phyloP scores from a whole-genome alignment of 2,113 vertebrate genomes.

The Girardinichthys multiradiatus region DNA sequence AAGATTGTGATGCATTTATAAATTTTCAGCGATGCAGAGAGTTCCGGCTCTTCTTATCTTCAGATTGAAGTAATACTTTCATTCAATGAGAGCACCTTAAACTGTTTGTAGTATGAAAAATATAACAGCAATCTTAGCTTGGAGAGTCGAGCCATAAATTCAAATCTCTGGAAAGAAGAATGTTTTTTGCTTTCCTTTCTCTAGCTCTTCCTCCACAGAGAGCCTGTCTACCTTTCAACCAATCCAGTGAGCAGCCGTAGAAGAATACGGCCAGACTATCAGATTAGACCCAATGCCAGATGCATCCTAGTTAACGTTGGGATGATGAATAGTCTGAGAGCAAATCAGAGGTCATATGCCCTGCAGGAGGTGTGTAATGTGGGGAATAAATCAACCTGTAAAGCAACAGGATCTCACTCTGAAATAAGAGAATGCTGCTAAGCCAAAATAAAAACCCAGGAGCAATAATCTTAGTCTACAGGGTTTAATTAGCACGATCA shows the following conservation, averaged over 20 bases:
- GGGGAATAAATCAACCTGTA: conserved; percentile 44
- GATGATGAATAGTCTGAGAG: conserved; percentile 48
- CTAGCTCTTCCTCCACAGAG: conserved; percentile 18
- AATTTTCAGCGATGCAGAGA: too few relatives aligned
- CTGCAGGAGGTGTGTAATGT: conserved; percentile 36
- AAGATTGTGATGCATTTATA: too few relatives aligned
- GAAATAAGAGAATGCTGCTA: too few relatives aligned
- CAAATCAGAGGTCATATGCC: conserved; percentile 58
- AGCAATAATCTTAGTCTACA: too few relatives aligned
- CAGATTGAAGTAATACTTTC: not conserved
- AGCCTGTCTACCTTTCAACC: conserved; percentile 31
- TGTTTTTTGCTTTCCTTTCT: conserved; percentile 17
- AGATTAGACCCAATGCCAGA: conserved; percentile 55
- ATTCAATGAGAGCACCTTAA: conserved; percentile 25
- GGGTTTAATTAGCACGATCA: too few relatives aligned
- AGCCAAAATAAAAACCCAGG: not conserved
- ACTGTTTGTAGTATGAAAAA: not conserved
- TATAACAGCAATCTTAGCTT: conserved; percentile 21
- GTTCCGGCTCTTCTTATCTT: too few relatives aligned
- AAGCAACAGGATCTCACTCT: conserved; percentile 6
- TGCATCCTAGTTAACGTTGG: conserved; percentile 37
- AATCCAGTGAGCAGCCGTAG: conserved; percentile 26
- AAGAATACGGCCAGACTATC: conserved; percentile 45
- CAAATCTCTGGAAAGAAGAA: conserved; percentile 25
- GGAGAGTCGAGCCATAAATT: conserved; percentile 29